Percentiles rank a stretch among this genome's conserved stretches.
These are phyloP conservation scores for Polia nebulosa DNA, from an alignment of 2,888 invertebrate genomes.

Conservation along the genomic window DNA sequence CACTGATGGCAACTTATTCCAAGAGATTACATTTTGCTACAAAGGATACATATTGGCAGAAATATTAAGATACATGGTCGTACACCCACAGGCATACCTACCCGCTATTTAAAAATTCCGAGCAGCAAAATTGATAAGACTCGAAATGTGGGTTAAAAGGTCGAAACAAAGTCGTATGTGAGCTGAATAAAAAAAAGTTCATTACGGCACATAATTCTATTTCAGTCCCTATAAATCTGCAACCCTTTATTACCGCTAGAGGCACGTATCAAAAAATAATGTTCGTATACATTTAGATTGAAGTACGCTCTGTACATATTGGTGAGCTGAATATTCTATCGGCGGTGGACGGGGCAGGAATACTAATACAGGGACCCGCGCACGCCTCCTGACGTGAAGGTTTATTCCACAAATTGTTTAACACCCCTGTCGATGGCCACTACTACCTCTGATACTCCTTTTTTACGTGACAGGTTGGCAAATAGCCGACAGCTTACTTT, in stretches of 20 bases:
- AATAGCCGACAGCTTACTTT: not conserved
- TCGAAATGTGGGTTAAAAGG: not conserved
- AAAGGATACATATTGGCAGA: too few species aligned
- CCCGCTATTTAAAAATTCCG: constrained; percentile 1
- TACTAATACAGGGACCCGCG: constrained; percentile 62
- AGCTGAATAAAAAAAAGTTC: constrained; percentile 32
- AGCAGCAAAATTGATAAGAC: constrained; percentile 13
- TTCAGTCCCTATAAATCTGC: constrained; percentile 48
- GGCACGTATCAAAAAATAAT: constrained; percentile 72
- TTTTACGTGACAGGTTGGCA: constrained; percentile 7
- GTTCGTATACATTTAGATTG: constrained; percentile 71
- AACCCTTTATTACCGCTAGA: constrained; percentile 55
- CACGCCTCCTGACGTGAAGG: constrained; percentile 28
- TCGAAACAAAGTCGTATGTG: constrained; percentile 16
- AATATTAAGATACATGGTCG: too few species aligned
- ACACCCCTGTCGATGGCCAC: constrained; percentile 24
- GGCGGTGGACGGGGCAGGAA: constrained; percentile 62
- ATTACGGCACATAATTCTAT: constrained; percentile 45
- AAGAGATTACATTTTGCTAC: too few species aligned
- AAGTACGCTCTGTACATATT: constrained; percentile 64
- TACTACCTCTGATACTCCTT: constrained; percentile 2
- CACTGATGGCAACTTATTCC: too few species aligned
- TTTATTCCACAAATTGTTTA: constrained; percentile 54
- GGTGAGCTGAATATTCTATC: constrained; percentile 74
- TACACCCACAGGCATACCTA: not conserved